These are phyloP conservation scores for Chironomus tepperi DNA, from an alignment of 1,140 invertebrate genomes.

Conservation along the genomic window DNA sequence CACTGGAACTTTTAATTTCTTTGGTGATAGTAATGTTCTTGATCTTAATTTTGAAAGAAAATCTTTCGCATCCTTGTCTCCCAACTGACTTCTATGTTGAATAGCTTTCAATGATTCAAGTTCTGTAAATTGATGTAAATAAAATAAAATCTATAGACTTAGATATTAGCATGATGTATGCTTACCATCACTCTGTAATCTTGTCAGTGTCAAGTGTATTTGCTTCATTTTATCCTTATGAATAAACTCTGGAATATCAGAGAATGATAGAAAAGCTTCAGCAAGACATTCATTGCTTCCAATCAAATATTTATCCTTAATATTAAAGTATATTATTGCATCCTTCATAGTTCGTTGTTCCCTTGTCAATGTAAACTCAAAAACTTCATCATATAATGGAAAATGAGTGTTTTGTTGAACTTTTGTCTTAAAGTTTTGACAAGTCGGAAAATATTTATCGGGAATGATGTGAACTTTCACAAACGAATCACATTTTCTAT, in stretches of 20 bases:
- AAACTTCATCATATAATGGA: slow-evolving; percentile 83
- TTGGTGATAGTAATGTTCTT: background rate
- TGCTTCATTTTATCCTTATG: slow-evolving; percentile 47
- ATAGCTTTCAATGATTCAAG: background rate
- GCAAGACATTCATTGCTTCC: slow-evolving; percentile 82
- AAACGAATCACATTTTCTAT: slow-evolving; percentile 62
- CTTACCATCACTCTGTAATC: slow-evolving; percentile 59
- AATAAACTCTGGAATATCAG: slow-evolving; percentile 51
- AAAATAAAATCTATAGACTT: background rate
- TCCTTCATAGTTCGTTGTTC: slow-evolving; percentile 59
- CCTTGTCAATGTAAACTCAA: slow-evolving; percentile 63
- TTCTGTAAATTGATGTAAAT: background rate
- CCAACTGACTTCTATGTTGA: background rate
- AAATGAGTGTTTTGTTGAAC: slow-evolving; percentile 83
- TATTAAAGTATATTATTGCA: slow-evolving; percentile 68
- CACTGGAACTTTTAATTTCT: background rate
- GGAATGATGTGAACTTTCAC: slow-evolving; percentile 74
- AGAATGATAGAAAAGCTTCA: slow-evolving; percentile 73
- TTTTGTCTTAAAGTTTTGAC: slow-evolving; percentile 67
- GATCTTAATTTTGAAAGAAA: slow-evolving; percentile 7
- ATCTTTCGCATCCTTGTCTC: background rate
- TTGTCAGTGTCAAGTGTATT: slow-evolving; percentile 63
- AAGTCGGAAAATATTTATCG: slow-evolving; percentile 64
- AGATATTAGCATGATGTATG: slow-evolving; percentile 27
- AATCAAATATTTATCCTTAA: slow-evolving; percentile 89